Evolutionary conservation across 35 echinoderm and acorn worm species (phyloP), one percentile per base, ranked within the genome.

Genomic region (Amphiura filiformis): DNA sequence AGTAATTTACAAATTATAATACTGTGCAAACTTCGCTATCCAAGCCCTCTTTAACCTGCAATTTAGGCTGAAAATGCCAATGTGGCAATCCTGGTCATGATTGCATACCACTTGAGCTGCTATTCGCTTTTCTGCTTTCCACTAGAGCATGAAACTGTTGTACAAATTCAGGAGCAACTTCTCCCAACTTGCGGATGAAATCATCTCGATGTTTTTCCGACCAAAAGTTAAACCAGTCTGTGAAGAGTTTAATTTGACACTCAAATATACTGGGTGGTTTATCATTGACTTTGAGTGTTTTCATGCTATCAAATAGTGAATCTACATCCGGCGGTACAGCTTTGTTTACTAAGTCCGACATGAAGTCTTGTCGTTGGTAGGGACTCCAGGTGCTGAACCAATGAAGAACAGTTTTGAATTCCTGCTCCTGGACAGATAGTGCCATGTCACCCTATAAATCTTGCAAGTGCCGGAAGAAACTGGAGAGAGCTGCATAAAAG

Each of bases 341-440:
- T 88, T 95, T 95, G 81, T 95, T 91, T 0, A 95, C 86, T 18
- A 95, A 44, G 76, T 95, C 86, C 77, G 90, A 36, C 76, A 95
- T 84, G 32, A 95, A 95, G 81, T 95, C 85, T 86, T 89, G 41
- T 32, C 64, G 80, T 28, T 95, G 89, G 44, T 85, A 88, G 38
- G 77, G 86, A 38, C 89, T 92, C 94, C 94, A 95, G 0, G 87
- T 87, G n/a, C 86, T 80, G 76, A 95, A 95, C 94, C 94, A 95
- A 42, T 91, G 86, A 61, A 92, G 38, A 32, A 95, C 90, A 37
- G 94, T 88, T 49, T 75, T 78, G 37, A 92, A 76, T 83, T 95
- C 94, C 38, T 95, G 86, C 75, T 95, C 89, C 35, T 79, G 82
- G 1, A 95, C 39, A 31, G 86, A 87, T 13, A 82, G 56, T 33